Base-by-base conservation (phyloP, 1,140 invertebrate species). In the Zaprionus inermis region DNA sequence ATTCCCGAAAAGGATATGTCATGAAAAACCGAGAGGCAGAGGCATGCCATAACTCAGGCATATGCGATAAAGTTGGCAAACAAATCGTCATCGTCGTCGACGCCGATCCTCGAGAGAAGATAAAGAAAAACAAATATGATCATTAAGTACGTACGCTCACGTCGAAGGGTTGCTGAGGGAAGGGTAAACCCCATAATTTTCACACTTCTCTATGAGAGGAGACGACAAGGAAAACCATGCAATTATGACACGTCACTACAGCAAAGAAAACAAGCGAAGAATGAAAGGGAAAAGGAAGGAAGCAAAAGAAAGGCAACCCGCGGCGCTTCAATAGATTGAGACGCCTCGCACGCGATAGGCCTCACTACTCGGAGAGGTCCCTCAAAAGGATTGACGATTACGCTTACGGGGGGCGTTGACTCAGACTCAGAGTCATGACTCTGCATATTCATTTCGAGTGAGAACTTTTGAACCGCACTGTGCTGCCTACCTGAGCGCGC, bases 91-190 rank as follows among this genome's bases (percentile, higher is more conserved):
- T 44, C 78, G 84, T 89, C 89, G 83, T 77, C 44, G 16, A 51
- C 34, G 34, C 38, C 78, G 84, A 88, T 88, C 85, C 69, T 65
- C 18, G 76, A 81, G 36, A 70, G 38, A 3, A 81, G 84, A 88
- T 88, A 88, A 89, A 73, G 54, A 46, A 77, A 77, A 86, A 88
- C 80, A 88, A 88, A 88, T 71, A 77, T 74, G 78, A 73, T 81
- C 74, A 89, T 83, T 89, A 80, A 71, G 59, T 57, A 34, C 30
- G 30, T 7, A 10, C 30, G 55, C 44, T n/a, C n/a, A 38, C 24
- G 24, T 18, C 32, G 76, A 66, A 38, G 66, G 81, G 76, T 82
- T 88, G 82, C 51, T 24, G 32, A 30, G 69, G 52, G 69, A 55
- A 66, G 78, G 74, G 58, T 74, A 75, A 84, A 84, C 64, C 72